Evolutionary conservation across 2,113 vertebrate species (phyloP).

Genomic region (Pelecanoides urinatrix): DNA sequence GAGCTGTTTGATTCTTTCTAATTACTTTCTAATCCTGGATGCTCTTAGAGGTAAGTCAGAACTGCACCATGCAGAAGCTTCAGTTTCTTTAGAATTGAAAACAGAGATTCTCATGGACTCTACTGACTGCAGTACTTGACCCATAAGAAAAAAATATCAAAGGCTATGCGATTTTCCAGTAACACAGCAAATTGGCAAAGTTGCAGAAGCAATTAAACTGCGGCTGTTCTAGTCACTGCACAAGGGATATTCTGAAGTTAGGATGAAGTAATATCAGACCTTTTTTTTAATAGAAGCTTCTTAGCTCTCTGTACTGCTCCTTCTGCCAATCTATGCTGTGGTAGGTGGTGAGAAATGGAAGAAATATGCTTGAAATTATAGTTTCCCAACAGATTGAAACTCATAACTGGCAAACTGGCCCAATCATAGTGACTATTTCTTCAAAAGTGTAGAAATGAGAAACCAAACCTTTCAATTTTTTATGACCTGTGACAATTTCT

Average conservation of each 20-base stretch:
- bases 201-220: neutral
- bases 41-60: neutral
- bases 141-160: neutral
- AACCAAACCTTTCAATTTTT: neutral
- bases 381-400: neutral
- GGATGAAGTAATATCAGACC: neutral
- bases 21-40: neutral
- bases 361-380: neutral
- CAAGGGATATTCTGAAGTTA: neutral
- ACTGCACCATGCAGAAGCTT: neutral
- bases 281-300: neutral
- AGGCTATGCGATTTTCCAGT: neutral
- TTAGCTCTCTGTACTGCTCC: neutral
- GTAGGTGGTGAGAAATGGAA: slow-evolving; percentile 5
- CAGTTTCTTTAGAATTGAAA: neutral
- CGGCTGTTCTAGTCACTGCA: neutral
- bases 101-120: neutral
- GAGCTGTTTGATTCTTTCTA: neutral
- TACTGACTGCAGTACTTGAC: neutral
- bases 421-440: neutral
- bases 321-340: neutral
- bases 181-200: neutral
- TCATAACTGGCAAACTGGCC: neutral
- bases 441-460: neutral
- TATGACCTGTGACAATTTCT: neutral